Evolutionary conservation across 2,888 invertebrate species (phyloP), one percentile per base, ranked within the genome.

Genomic region (Nowickia ferox): DNA sequence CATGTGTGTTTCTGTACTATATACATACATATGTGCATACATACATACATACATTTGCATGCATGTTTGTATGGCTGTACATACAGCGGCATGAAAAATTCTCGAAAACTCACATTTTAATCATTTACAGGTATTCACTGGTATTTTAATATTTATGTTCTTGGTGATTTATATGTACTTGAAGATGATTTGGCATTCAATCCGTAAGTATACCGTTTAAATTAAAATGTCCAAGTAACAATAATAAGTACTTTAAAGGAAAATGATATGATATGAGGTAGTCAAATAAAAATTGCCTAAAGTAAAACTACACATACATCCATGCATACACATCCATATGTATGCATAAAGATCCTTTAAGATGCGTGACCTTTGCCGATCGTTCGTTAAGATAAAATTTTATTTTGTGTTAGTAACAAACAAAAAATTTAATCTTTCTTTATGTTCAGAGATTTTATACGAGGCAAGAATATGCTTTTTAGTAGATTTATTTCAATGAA

Each of bases 121-220:
- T 30, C 5, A 30, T 61, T 53, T 38, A n/a, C 65, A 84, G 93
- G 93, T 10, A 92, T 94, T 3, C 96, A 96, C 89, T 95, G 95
- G 89, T 90, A 93, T 68, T 93, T 95, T 81, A 96, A 96, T 90
- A 91, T 95, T 69, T 90, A 93, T 84, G 90, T 94, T 17, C 93
- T 95, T 53, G 94, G 93, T 5, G 92, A 94, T 6, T 93, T 94
- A 42, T 93, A 95, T 84, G 94, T 94, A 65, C 93, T 94, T 84
- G 95, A 95, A 89, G 95, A 95, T 84, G 89, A 91, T 79, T 84
- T 91, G 22, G 88, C 91, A 15, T 87, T 88, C 76, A 90, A 91
- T 85, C 91, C 90, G 93, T 93, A 90, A 92, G 92, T 89, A 71
- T n/a, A 71, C 38, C 44, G n/a, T 11, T 66, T 65, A 59, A 40